phyloP scores from a whole-genome alignment of 2,113 vertebrate species.

The Bubalus kerabau region DNA sequence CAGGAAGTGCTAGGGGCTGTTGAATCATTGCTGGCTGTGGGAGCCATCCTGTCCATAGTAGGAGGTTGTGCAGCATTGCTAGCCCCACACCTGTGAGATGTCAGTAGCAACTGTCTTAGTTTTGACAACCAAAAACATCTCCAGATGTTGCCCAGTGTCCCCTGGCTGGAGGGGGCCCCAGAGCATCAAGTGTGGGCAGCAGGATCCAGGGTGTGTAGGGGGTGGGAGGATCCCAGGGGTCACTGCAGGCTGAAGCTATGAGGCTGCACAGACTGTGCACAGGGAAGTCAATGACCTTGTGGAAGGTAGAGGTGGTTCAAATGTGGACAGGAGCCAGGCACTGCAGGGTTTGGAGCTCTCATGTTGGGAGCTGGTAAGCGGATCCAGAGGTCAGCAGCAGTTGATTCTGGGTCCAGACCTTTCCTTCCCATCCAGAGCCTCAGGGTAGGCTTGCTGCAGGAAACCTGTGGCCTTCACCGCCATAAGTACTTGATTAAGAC shows the following conservation, averaged over 20 bases:
- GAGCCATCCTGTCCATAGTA: not conserved
- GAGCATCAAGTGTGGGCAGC: not conserved
- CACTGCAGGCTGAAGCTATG: not conserved
- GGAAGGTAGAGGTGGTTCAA: not conserved
- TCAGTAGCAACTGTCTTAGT: not conserved
- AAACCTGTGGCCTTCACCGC: not conserved
- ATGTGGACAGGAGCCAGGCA: not conserved
- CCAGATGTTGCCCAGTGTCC: not conserved
- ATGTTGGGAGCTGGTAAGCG: rapidly evolving
- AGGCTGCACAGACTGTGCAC: rapidly evolving
- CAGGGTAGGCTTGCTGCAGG: not conserved
- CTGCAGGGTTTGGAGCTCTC: rapidly evolving
- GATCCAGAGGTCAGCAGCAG: rapidly evolving
- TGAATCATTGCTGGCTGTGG: not conserved
- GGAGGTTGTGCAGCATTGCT: too few relatives aligned
- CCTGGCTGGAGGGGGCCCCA: not conserved
- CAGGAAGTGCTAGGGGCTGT: not conserved
- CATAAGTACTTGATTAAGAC: not conserved
- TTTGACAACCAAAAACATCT: not conserved
- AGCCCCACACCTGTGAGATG: not conserved
- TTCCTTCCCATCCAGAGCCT: not conserved
- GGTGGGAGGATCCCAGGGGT: rapidly evolving
- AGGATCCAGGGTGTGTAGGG: not conserved
- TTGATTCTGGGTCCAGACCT: not conserved
- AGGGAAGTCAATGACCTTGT: too few relatives aligned